These are phyloP conservation scores for Calidris pugnax DNA, from an alignment of 2,113 vertebrate genomes.

Conservation along the genomic window DNA sequence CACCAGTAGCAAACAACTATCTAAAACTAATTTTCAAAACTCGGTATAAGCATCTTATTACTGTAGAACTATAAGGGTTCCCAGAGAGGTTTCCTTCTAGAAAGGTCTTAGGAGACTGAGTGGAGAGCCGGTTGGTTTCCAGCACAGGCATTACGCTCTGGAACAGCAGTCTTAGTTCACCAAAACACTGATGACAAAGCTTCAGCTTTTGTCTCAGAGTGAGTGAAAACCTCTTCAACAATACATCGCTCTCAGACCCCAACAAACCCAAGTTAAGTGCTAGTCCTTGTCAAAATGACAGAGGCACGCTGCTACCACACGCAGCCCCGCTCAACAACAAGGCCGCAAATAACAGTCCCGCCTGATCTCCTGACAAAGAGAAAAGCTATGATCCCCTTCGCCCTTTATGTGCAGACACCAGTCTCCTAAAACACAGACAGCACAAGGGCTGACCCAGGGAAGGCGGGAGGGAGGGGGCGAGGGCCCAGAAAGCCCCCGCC, in stretches of 20 bases:
- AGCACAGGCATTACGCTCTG: too few species aligned
- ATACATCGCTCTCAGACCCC: neutral
- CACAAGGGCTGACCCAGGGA: fast-evolving
- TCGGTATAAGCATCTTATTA: neutral
- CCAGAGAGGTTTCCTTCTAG: neutral
- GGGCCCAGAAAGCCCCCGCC: fast-evolving
- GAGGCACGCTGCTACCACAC: neutral
- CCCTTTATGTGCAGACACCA: too few species aligned
- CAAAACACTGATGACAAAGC: neutral
- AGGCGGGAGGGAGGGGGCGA: fast-evolving
- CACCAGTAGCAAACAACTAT: neutral
- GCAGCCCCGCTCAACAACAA: neutral
- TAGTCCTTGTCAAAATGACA: neutral
- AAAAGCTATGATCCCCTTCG: fast-evolving
- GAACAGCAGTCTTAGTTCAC: too few species aligned
- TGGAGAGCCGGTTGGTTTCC: fast-evolving
- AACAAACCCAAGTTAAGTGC: too few species aligned
- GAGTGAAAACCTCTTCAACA: neutral
- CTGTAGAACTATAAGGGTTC: neutral
- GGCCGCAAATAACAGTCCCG: neutral
- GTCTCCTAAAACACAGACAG: fast-evolving
- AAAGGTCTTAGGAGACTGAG: neutral
- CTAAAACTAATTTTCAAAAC: neutral
- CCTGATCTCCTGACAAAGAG: neutral
- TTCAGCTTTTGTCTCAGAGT: neutral